These are phyloP conservation scores for Clytia hemisphaerica DNA, from an alignment of 30 jellyfish, hydroid and myxozoan species.

Conservation along the genomic window DNA sequence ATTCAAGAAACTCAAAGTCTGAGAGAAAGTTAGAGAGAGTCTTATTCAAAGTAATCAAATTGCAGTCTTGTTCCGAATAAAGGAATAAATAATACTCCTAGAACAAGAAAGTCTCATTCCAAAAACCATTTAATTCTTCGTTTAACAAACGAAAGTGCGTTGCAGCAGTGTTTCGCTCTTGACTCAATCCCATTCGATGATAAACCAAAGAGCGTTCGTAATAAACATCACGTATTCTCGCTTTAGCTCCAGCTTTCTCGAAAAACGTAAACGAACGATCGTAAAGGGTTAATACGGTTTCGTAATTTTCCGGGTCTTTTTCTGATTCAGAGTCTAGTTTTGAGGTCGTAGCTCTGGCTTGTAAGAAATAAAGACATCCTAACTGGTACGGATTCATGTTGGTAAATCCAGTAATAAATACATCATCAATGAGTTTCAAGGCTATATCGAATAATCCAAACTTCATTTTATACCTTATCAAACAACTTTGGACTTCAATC, in stretches of 20 bases:
- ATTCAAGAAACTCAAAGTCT: no score
- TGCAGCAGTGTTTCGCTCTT: conserved; percentile 28
- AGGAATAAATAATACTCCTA: no score
- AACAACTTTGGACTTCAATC: conserved; percentile 11
- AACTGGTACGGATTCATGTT: conserved; percentile 13
- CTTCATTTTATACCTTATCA: not conserved
- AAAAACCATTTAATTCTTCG: conserved; percentile 4
- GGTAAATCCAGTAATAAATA: conserved; percentile 1
- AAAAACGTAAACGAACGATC: not conserved
- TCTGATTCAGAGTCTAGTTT: no score
- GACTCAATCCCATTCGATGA: conserved; percentile 6
- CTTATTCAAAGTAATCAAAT: no score
- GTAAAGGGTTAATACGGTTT: no score
- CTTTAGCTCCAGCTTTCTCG: not conserved
- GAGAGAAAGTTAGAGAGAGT: no score
- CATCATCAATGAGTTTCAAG: not conserved
- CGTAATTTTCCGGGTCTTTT: no score
- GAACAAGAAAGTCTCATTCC: not conserved
- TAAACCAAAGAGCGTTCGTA: conserved; percentile 1
- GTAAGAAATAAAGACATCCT: conserved; percentile 2
- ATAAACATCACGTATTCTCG: conserved; percentile 2
- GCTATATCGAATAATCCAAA: not conserved
- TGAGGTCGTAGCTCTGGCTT: conserved; percentile 2
- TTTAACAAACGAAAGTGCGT: conserved; percentile 9
- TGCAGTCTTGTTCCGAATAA: no score